Evolutionary conservation across 1,140 invertebrate genomes (phyloP), one percentile per base, ranked within the genome.

Genomic region (Scaptomyza pallida): DNA sequence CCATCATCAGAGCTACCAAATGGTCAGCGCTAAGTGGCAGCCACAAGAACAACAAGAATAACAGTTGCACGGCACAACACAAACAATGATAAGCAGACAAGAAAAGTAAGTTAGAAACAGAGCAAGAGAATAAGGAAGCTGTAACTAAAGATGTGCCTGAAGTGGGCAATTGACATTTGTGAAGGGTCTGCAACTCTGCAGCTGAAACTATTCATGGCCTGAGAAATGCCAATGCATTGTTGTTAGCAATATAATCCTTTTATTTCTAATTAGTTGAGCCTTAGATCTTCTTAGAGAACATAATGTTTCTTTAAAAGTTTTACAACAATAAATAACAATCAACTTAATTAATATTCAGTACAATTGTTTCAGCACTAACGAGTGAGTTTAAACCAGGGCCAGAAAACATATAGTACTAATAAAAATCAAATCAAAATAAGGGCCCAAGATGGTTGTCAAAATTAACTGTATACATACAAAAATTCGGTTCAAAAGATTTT

Each of bases 11-110:
- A 12, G 33, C 50, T 33, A 77, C 16, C 37, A 50, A 16, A 40
- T 43, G 40, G 16, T 15, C 44, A 41, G 16, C 57, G 33, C 47
- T 47, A 59, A 72, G 72, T 80, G 61, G 52, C 77, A 76, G 23
- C 44, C 35, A 26, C 33, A 43, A 47, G 13, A 67, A 73, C 37
- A 76, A 55, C 45, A 61, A 68, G 48, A 21, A 40, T 60, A 80
- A 72, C 72, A 80, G 73, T 77, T 76, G 78, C 52, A 47, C 26
- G 19, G 15, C 60, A 19, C 45, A 45, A 56, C 15, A 64, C 26
- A 68, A 79, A 81, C 69, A 82, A 64, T 64, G 60, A 44, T 17
- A 17, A 41, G 57, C 47, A 68, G 26, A 30, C 47, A 56, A 63
- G 40, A 26, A 26, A 30, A 30, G 9, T 30, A 1, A 30, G 26